Evolutionary conservation across 2,113 vertebrate species (phyloP), one percentile per base, ranked within the genome.

Genomic region (Glaucidium brasilianum): DNA sequence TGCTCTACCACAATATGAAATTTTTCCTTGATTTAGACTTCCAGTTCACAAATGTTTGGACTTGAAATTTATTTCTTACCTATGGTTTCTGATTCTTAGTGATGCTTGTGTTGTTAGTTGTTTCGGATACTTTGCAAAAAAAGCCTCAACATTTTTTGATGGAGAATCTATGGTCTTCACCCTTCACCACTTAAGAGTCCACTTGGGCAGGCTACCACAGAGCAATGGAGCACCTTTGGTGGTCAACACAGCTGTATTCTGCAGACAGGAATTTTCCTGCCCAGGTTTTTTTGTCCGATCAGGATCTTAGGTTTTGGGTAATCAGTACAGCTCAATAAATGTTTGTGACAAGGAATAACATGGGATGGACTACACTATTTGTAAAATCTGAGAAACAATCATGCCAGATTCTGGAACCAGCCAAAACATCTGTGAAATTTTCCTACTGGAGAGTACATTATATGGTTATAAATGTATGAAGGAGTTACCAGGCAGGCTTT

Each of bases 401-500:
- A 50, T 79, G 77, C 80, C 83, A 75, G 94, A 85, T 91, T 86
- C 81, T 32, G 86, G 68, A 81, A 95, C 34, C 84, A 92, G 76
- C 86, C 74, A 27, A 86, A 94, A 91, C 96, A 97, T 75, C 95
- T 96, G 84, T 79, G 94, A 43, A 85, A 92, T 68, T 35, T 32
- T 95, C 89, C 84, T 97, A 17, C 89, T 92, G 89, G 58, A 95
- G 73, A 94, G 73, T 16, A 50, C 55, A 55, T 83, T 85, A 60
- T 20, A 2, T 34, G 84, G 84, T 90, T 96, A 87, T 47, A 91
- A 92, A 95, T 94, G 81, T 59, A 96, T 0, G 4, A 56, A 96
- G 77, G 58, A 91, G 80, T 62, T 82, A 92, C 35, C 58, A 95
- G 77, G 91, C 92, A 91, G 90, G 69, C 95, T 97, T 85, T 95